A percentile compares a stretch with the other conserved stretches of the same genome.
Conservation (phyloP, 37 sponge, comb jelly and placozoan genomes). For the Chondrosia reniformis region DNA sequence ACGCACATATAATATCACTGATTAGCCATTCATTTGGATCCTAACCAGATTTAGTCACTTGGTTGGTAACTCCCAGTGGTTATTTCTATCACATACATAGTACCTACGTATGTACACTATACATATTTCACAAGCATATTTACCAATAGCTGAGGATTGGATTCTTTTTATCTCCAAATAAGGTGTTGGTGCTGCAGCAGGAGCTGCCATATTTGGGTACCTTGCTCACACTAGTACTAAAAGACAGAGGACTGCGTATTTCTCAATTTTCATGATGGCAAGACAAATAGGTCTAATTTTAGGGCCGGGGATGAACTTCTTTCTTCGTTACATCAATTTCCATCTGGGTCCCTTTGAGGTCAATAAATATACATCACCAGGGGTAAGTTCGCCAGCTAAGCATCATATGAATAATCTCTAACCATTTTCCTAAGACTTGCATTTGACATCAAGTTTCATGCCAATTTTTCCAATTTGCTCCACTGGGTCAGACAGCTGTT, state of each 20-base stretch:
- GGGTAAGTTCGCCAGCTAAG: too few relatives aligned
- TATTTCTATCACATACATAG: neutral
- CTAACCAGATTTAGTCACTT: neutral
- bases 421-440: neutral
- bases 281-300: conserved; percentile 76
- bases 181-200: conserved; percentile 87
- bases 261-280: conserved; percentile 57
- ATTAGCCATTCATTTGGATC: too few relatives aligned
- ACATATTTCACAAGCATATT: neutral
- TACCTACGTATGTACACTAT: too few relatives aligned
- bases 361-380: conserved; percentile 59
- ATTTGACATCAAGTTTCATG: too few relatives aligned
- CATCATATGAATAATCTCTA: too few relatives aligned
- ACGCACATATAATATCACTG: neutral
- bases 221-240: conserved; percentile 65
- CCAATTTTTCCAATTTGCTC: too few relatives aligned
- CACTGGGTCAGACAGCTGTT: too few relatives aligned
- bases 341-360: conserved; percentile 76
- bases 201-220: conserved; percentile 74
- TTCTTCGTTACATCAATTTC: conserved; percentile 51
- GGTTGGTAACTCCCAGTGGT: neutral
- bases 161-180: neutral
- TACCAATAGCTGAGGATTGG: neutral
- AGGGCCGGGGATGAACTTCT: conserved; percentile 87
- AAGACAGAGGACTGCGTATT: conserved; percentile 65